Conservation (phyloP, 2,797 vertebrate genomes). For the Delichon dasypus region DNA sequence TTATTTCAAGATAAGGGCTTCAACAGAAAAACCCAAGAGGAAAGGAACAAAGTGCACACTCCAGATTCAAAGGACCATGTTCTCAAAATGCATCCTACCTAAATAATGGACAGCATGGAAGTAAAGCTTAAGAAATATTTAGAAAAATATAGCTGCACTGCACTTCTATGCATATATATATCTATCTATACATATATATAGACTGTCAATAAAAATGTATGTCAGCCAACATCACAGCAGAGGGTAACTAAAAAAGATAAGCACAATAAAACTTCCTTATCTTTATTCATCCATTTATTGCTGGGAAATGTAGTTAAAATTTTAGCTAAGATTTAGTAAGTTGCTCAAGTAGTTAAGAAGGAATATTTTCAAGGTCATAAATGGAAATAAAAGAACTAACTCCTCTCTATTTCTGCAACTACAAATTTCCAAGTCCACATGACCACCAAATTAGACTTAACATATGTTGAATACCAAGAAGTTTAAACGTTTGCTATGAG, state of each 20-base stretch:
- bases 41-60: accelerated
- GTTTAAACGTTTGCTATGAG: background rate
- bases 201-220: background rate
- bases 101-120: background rate
- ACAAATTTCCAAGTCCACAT: background rate
- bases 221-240: background rate
- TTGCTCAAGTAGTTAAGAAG: background rate
- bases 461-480: background rate
- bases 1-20: background rate
- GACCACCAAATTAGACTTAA: background rate
- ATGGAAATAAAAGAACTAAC: background rate
- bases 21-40: background rate
- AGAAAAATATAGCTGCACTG: background rate
- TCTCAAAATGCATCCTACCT: background rate
- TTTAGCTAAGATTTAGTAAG: background rate
- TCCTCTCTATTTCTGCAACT: background rate
- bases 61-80: background rate
- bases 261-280: background rate
- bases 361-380: background rate
- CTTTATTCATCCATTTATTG: background rate
- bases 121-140: background rate
- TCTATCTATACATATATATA: background rate
- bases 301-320: background rate
- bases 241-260: background rate
- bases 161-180: background rate